These are phyloP conservation scores for Sebastes paucispinis DNA, from an alignment of 2,797 vertebrate genomes.

Conservation along the genomic window DNA sequence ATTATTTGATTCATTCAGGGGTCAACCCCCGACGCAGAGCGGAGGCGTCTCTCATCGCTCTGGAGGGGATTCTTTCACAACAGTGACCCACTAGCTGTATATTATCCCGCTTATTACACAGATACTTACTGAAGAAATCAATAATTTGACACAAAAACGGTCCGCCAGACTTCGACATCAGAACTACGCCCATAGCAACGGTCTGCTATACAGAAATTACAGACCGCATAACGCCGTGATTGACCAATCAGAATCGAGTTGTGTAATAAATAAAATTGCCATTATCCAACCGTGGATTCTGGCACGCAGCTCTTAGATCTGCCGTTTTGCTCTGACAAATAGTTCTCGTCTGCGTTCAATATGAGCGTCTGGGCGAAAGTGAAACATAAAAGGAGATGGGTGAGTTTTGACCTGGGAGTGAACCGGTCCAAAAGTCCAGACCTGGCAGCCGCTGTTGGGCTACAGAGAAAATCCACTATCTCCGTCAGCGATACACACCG, in stretches of 20 bases:
- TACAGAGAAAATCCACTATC: not conserved
- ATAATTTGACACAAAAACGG: too few relatives aligned
- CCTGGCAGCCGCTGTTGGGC: conserved; percentile 3
- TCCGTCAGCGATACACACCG: not conserved
- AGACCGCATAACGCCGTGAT: too few relatives aligned
- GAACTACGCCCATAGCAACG: too few relatives aligned
- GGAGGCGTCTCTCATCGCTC: too few relatives aligned
- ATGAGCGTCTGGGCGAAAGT: not conserved
- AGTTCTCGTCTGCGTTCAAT: conserved; percentile 7
- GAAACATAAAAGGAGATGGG: not conserved
- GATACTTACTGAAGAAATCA: too few relatives aligned
- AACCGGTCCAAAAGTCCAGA: conserved; percentile 23
- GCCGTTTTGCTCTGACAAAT: conserved; percentile 40
- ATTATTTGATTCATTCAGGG: not conserved
- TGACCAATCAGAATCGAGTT: too few relatives aligned
- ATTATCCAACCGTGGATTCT: conserved; percentile 40
- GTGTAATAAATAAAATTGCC: not conserved
- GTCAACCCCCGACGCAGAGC: too few relatives aligned
- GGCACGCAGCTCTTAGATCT: conserved; percentile 29
- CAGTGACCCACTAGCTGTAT: too few relatives aligned
- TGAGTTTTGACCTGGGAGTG: conserved; percentile 36
- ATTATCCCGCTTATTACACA: too few relatives aligned
- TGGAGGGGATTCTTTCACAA: too few relatives aligned
- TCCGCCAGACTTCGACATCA: too few relatives aligned
- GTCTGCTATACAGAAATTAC: too few relatives aligned